phyloP scores from a whole-genome alignment of 2,888 invertebrate species.

The Agrotis segetum region DNA sequence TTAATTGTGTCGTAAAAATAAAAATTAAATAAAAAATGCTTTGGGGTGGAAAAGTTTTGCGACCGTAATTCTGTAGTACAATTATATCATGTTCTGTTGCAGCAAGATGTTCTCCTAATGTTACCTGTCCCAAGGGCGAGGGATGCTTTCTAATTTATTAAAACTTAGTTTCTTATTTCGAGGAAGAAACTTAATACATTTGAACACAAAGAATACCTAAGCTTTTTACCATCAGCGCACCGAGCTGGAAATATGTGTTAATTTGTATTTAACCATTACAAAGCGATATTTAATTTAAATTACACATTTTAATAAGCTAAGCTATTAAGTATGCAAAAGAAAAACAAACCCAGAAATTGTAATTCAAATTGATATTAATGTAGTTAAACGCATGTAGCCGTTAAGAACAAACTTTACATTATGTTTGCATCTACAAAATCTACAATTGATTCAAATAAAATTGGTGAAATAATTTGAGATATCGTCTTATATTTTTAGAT shows the following conservation, averaged over 20 bases:
- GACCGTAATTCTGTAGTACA: slow-evolving; percentile 85
- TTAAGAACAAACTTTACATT: slow-evolving; percentile 21
- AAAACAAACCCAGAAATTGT: slow-evolving; percentile 40
- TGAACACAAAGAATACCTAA: slow-evolving; percentile 18
- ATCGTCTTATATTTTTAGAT: slow-evolving; percentile 11
- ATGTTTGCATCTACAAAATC: slow-evolving; percentile 18
- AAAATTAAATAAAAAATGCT: slow-evolving; percentile 90
- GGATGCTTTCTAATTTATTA: slow-evolving; percentile 64
- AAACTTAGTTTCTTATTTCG: slow-evolving; percentile 50
- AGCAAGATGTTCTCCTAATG: slow-evolving; percentile 77
- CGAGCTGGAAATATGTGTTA: slow-evolving; percentile 40
- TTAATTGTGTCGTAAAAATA: slow-evolving; percentile 90
- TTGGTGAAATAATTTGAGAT: slow-evolving; percentile 3
- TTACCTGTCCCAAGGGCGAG: slow-evolving; percentile 81
- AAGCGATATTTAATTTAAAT: slow-evolving; percentile 50
- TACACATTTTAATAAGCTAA: slow-evolving; percentile 5
- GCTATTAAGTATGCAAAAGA: slow-evolving; percentile 16
- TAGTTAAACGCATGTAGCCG: slow-evolving; percentile 19
- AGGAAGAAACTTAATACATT: slow-evolving; percentile 53
- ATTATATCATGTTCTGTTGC: slow-evolving; percentile 84
- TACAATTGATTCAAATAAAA: not conserved
- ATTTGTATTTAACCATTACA: slow-evolving; percentile 47
- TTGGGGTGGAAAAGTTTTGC: slow-evolving; percentile 88
- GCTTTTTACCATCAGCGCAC: slow-evolving; percentile 24
- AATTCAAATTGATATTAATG: slow-evolving; percentile 38